Conservation (phyloP, 2,797 vertebrate species). For the Epinephelus malabaricus region DNA sequence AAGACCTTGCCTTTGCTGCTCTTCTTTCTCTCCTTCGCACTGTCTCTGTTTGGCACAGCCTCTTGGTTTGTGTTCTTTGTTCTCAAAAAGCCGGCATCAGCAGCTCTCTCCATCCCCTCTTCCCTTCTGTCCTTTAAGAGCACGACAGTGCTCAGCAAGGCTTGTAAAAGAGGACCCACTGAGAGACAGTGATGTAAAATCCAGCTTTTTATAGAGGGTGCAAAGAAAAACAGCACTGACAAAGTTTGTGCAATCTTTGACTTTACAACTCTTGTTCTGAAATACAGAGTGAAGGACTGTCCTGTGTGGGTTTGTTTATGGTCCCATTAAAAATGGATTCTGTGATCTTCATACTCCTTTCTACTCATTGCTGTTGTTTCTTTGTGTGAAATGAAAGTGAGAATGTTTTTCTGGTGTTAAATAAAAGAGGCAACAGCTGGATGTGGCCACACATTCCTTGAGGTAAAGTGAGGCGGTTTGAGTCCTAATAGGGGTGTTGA, state of each 20-base stretch:
- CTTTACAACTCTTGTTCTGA: slow-evolving; percentile 37
- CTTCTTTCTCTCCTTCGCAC: slow-evolving; percentile 31
- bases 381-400: slow-evolving; percentile 25
- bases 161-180: slow-evolving; percentile 50
- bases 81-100: slow-evolving; percentile 78
- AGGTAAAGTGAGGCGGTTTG: slow-evolving; percentile 38
- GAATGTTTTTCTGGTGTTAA: slow-evolving; percentile 31
- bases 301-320: slow-evolving; percentile 34
- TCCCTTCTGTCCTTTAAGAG: slow-evolving; percentile 34
- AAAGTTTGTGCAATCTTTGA: slow-evolving; percentile 37
- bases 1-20: slow-evolving; percentile 38
- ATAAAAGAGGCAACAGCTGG: slow-evolving; percentile 45
- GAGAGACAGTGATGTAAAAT: slow-evolving; percentile 51
- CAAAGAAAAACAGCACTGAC: slow-evolving; percentile 45
- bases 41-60: slow-evolving; percentile 42
- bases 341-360: slow-evolving; percentile 5
- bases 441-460: slow-evolving; percentile 65
- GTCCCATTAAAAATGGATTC: slow-evolving; percentile 2
- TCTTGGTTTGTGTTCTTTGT: slow-evolving; percentile 75
- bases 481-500: slow-evolving; percentile 45
- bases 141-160: slow-evolving; percentile 26
- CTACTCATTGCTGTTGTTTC: slow-evolving; percentile 24
- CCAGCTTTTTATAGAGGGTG: slow-evolving; percentile 14
- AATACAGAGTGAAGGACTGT: slow-evolving; percentile 25
- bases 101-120: slow-evolving; percentile 65